Evolutionary conservation across 64 coral and sea anemone species (phyloP).

Genomic region (Stichodactyla helianthus): DNA sequence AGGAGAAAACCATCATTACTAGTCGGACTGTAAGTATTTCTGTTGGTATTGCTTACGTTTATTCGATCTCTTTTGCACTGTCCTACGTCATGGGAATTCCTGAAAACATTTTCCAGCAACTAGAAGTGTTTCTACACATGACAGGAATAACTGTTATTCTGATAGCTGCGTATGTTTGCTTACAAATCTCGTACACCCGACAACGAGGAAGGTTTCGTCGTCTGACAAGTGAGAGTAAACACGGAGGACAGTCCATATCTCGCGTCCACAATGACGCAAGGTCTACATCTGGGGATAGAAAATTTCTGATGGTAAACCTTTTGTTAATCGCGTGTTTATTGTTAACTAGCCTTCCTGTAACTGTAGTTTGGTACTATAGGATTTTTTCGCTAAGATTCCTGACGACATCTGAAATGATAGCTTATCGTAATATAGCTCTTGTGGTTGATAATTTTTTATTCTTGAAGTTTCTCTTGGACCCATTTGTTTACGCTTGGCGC

Average conservation of each 20-base stretch:
- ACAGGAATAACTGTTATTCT: neutral
- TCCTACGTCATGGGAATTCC: neutral
- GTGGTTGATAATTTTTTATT: conserved; percentile 23
- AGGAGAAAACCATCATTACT: neutral
- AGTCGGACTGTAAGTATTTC: conserved; percentile 11
- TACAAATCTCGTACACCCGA: conserved; percentile 13
- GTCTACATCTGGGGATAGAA: neutral
- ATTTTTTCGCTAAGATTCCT: neutral
- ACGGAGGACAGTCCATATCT: neutral
- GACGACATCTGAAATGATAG: neutral
- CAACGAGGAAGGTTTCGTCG: conserved; percentile 22
- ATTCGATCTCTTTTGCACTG: conserved; percentile 12
- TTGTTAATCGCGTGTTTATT: conserved; percentile 22
- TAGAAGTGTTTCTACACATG: conserved; percentile 12
- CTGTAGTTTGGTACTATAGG: conserved; percentile 9
- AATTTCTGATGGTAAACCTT: conserved; percentile 34
- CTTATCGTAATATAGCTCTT: conserved; percentile 6
- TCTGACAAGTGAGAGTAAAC: neutral
- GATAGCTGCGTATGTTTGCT: conserved; percentile 14
- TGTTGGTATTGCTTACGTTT: neutral
- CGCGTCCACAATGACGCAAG: neutral
- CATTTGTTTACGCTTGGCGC: conserved; percentile 52
- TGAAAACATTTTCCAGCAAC: neutral
- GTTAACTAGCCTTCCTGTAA: neutral
- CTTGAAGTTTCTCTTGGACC: conserved; percentile 36